phyloP scores from a whole-genome alignment of 2,888 invertebrate species.

The Thysanoteuthis rhombus region DNA sequence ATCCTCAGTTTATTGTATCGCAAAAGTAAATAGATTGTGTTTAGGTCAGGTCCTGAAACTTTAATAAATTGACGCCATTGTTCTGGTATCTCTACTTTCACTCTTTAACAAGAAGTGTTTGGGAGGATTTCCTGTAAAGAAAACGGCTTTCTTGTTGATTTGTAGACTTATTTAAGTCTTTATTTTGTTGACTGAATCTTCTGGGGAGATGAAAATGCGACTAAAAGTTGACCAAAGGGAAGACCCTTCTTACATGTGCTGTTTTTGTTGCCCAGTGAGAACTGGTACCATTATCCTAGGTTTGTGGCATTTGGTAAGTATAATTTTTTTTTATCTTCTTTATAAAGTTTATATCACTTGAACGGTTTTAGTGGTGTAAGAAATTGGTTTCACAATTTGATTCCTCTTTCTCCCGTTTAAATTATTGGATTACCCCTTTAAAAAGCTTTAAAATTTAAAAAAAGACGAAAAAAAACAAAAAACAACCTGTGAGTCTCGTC shows the following conservation, averaged over 20 bases:
- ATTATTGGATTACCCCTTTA: too few species aligned
- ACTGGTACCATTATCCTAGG: not conserved
- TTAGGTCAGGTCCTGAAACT: not conserved
- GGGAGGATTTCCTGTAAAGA: not conserved
- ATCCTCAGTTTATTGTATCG: not conserved
- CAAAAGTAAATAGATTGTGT: not conserved
- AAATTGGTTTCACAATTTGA: not conserved
- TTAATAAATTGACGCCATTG: not conserved
- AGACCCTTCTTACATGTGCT: not conserved
- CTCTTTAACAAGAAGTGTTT: not conserved
- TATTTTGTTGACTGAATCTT: not conserved
- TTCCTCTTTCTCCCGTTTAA: too few species aligned
- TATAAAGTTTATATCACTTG: too few species aligned
- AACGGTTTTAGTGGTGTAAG: too few species aligned
- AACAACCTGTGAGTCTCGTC: too few species aligned
- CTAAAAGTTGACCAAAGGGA: not conserved
- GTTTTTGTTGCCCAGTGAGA: not conserved
- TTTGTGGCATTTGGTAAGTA: not conserved
- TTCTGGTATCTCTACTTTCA: too few species aligned
- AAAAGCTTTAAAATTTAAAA: too few species aligned
- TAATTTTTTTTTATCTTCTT: not conserved
- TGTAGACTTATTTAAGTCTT: not conserved
- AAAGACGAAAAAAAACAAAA: too few species aligned
- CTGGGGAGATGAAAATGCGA: not conserved
- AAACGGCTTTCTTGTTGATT: not conserved